phyloP scores from a whole-genome alignment of 2,888 invertebrate species.

The Troilus luridus region DNA sequence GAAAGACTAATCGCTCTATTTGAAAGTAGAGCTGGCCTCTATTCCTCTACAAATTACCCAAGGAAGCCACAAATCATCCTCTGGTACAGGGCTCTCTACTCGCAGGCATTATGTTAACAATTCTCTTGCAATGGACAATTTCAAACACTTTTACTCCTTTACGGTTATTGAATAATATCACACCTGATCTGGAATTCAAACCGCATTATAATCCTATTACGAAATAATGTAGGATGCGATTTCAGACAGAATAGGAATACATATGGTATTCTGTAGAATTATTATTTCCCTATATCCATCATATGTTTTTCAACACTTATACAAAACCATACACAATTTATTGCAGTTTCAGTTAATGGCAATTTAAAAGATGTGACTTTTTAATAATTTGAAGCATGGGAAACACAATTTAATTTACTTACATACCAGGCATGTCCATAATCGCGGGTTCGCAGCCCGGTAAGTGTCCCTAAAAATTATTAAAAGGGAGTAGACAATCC shows the following conservation, averaged over 20 bases:
- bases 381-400: too few species aligned
- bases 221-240: conserved; percentile 21
- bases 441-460: too few species aligned
- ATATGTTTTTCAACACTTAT: too few species aligned
- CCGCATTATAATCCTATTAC: background rate
- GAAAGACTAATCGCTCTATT: conserved; percentile 16
- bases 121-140: conserved; percentile 19
- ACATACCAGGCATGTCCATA: too few species aligned
- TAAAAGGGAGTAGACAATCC: too few species aligned
- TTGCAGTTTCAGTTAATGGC: too few species aligned
- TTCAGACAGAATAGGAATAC: background rate
- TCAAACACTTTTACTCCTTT: background rate
- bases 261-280: too few species aligned
- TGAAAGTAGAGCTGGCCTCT: conserved; percentile 11
- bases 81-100: background rate
- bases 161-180: conserved; percentile 25
- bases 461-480: too few species aligned
- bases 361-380: too few species aligned
- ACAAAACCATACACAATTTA: too few species aligned
- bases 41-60: conserved; percentile 23
- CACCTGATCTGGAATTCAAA: conserved; percentile 14
- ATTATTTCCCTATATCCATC: too few species aligned
- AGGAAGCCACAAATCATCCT: conserved; percentile 17
- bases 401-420: too few species aligned
- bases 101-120: background rate